Base-by-base conservation (phyloP, 2,888 invertebrate species). In the Dynastes hyllus region DNA sequence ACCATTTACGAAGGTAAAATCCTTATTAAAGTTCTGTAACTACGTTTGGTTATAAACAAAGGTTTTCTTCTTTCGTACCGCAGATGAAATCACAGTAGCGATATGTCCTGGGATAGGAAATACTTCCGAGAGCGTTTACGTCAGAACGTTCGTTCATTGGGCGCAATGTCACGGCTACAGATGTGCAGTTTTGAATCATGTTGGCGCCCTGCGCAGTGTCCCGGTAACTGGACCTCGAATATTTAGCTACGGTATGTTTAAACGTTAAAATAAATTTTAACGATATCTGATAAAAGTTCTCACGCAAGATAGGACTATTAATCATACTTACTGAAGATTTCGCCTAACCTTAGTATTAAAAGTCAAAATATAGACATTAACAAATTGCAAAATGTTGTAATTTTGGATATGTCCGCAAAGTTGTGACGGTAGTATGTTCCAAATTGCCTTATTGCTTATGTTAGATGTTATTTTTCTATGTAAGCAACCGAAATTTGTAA, bases 41-140 rank as follows among this genome's bases (percentile, higher is more conserved):
- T 45, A 45, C 45, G 9, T n/a, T 16, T 13, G 9, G 13, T 13
- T 51, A 11, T 51, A 13, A 51, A 2, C 55, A 2, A 55, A 16
- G n/a, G 2, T n/a, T 55, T 11, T 11, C 5, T 55, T n/a, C 16
- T 16, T 8, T 55, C 6, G 55, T n/a, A 2, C 3, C 16, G 3
- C 16, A 96, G 97, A 96, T 91, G 96, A 96, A 88, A 92, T 96
- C 84, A 96, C 96, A 2, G 92, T 97, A 80, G 96, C 96, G 11
- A 94, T 97, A 84, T 96, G 96, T 86, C 95, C 97, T 70, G 98
- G 98, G 80, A 97, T 98, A 85, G 97, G 97, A 70, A 98, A 98
- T 90, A 96, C 96, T 66, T 97, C 97, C 66, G 98, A 98, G 89
- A 96, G 96, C 86, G 95, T 97, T 73, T 98, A 98, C 89, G 96